These are phyloP conservation scores for Tromatobia lineatoria DNA, from an alignment of 2,888 invertebrate species.

Conservation along the genomic window DNA sequence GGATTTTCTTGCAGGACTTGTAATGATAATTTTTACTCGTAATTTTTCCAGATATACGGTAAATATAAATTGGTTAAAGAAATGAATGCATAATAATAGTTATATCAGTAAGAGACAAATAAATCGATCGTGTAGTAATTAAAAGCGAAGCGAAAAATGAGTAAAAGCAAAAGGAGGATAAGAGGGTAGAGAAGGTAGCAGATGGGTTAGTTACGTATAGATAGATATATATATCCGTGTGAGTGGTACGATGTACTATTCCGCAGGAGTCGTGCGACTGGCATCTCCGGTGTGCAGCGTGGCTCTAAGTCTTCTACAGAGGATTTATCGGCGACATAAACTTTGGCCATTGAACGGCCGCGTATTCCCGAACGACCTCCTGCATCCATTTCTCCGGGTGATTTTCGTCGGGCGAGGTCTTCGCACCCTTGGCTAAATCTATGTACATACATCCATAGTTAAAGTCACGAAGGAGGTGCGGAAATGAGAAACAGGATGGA, in stretches of 20 bases:
- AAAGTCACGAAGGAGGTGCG: neutral
- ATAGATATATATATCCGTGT: neutral
- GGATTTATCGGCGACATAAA: constrained; percentile 68
- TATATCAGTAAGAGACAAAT: neutral
- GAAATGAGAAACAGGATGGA: neutral
- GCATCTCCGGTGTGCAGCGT: constrained; percentile 42
- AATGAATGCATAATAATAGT: no score
- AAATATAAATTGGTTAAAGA: no score
- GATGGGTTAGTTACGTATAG: neutral
- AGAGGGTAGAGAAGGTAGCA: neutral
- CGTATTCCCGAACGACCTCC: constrained; percentile 32
- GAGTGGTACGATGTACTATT: constrained; percentile 2
- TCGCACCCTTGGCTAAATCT: constrained; percentile 28
- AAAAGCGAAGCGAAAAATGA: neutral
- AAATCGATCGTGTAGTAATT: neutral
- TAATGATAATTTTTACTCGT: no score
- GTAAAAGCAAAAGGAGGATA: neutral
- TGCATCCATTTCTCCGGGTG: constrained; percentile 47
- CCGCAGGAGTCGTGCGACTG: constrained; percentile 28
- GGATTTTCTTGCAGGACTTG: no score
- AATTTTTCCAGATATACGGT: no score
- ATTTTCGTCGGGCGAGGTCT: constrained; percentile 23
- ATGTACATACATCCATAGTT: neutral
- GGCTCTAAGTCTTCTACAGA: constrained; percentile 50
- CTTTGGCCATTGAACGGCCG: constrained; percentile 61